Conservation (phyloP, 2,797 vertebrate genomes). For the Pseudomugil tenellus region DNA sequence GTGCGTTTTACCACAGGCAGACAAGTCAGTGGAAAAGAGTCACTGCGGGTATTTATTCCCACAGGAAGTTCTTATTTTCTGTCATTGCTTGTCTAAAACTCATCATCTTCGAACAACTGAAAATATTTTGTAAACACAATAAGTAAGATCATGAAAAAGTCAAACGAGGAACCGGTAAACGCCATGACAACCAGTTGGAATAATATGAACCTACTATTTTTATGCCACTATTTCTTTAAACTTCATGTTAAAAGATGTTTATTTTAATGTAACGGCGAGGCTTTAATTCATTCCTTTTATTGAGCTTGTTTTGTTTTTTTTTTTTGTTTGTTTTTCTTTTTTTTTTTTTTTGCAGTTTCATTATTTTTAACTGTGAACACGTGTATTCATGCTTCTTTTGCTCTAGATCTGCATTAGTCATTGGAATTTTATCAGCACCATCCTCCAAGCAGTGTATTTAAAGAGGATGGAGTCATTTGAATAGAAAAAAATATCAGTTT, state of each 20-base stretch:
- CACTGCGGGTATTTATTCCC: no score
- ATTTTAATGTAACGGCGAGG: background rate
- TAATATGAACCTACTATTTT: background rate
- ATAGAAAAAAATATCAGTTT: background rate
- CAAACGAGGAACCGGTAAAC: background rate
- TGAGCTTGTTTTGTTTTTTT: no score
- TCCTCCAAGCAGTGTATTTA: background rate
- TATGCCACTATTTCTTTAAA: background rate
- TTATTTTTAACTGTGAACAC: no score
- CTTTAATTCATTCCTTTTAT: background rate
- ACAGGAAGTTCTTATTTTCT: constrained; percentile 56
- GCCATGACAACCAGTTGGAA: background rate
- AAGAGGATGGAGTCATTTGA: background rate
- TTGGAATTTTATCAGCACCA: background rate
- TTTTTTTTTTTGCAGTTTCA: no score
- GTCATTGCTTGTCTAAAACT: background rate
- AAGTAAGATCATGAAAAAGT: constrained; percentile 1
- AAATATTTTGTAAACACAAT: background rate
- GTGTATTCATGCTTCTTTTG: background rate
- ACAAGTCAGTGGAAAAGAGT: background rate
- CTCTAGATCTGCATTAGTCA: background rate
- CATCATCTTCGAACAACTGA: constrained; percentile 37
- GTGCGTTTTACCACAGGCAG: constrained; percentile 31
- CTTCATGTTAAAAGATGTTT: background rate
- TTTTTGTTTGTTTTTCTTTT: no score